Conservation (phyloP, 2,113 vertebrate genomes). For the Cacatua alba region DNA sequence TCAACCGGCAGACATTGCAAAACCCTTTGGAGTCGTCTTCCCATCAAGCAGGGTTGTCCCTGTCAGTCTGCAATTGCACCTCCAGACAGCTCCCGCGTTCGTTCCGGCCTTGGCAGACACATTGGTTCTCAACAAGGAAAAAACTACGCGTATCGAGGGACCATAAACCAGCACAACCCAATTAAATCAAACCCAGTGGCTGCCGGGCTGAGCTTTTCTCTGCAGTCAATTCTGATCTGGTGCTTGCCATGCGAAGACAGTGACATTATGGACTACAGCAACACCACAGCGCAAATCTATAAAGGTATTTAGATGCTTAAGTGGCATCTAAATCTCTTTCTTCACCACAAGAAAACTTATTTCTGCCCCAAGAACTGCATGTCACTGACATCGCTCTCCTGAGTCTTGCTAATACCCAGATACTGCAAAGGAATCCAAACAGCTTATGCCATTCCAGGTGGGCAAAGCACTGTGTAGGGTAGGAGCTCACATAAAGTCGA, state of each 20-base stretch:
- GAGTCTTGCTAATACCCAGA: conserved; percentile 22
- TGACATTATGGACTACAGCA: not conserved
- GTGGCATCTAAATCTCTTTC: not conserved
- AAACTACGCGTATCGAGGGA: not conserved
- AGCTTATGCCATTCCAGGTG: conserved; percentile 39
- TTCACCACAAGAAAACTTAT: not conserved
- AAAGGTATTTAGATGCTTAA: not conserved
- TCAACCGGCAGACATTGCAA: not conserved
- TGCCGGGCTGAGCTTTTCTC: not conserved
- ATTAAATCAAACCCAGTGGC: not conserved
- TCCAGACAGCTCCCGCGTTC: not conserved
- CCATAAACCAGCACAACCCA: not conserved
- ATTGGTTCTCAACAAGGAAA: not conserved
- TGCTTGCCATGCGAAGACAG: not conserved
- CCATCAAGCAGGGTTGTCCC: not conserved
- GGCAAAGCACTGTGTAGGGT: conserved; percentile 7
- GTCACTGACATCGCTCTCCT: not conserved
- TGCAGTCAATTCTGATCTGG: fast-evolving
- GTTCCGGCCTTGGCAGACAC: not conserved
- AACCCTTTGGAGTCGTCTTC: not conserved
- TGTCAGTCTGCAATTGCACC: not conserved
- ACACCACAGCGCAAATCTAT: not conserved
- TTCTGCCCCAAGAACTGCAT: not conserved
- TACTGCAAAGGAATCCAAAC: not conserved
- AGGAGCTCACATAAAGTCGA: not conserved